Percentiles rank a stretch among this genome's conserved stretches.
Evolutionary conservation across 2,888 invertebrate genomes (phyloP).

Genomic region (Bibio marci): DNA sequence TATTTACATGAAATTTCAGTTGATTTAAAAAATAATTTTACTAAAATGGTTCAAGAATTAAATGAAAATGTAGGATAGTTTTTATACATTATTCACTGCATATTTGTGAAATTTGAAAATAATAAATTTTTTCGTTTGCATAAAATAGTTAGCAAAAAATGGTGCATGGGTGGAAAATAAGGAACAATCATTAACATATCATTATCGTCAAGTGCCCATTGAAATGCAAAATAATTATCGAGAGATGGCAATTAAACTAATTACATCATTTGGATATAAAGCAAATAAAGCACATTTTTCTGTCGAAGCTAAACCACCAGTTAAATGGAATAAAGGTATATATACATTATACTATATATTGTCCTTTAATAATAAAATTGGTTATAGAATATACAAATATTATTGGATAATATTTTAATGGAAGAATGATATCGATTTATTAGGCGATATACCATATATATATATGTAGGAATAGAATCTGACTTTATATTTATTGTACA

Average conservation of each 20-base stretch:
- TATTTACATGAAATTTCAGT: conserved; percentile 54
- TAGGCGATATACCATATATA: too few relatives aligned
- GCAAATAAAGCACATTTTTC: conserved; percentile 52
- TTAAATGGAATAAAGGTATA: conserved; percentile 59
- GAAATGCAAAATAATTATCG: conserved; percentile 36
- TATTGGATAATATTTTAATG: too few relatives aligned
- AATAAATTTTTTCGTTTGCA: conserved; percentile 1
- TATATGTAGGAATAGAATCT: too few relatives aligned
- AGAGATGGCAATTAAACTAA: conserved; percentile 38
- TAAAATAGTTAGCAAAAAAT: conserved; percentile 39
- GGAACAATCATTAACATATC: conserved; percentile 50
- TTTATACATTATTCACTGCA: not conserved
- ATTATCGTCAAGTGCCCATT: conserved; percentile 48
- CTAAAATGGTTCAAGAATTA: conserved; percentile 40
- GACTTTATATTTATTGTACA: too few relatives aligned
- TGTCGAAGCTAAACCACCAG: conserved; percentile 59
- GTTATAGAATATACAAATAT: too few relatives aligned
- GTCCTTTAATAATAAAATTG: too few relatives aligned
- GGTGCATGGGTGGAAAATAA: conserved; percentile 67
- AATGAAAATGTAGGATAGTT: conserved; percentile 35
- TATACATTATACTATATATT: conserved; percentile 6
- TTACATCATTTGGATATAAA: conserved; percentile 43
- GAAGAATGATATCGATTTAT: too few relatives aligned
- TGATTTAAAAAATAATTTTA: conserved; percentile 44
- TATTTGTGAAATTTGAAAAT: not conserved